Conservation (phyloP, 1,140 invertebrate genomes). For the Bombus turneri region DNA sequence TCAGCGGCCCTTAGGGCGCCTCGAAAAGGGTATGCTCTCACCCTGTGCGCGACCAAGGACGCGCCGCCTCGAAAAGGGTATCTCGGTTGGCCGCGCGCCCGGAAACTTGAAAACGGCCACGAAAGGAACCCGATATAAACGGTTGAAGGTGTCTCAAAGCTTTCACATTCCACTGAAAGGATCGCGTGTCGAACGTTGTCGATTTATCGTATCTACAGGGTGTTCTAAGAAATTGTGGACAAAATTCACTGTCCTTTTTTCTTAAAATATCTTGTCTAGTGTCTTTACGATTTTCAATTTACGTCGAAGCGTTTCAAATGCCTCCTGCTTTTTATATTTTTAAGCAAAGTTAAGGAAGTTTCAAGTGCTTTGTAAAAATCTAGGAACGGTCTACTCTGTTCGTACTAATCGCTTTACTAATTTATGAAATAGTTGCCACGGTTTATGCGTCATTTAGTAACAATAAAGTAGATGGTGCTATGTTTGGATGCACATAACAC, state of each 20-base stretch:
- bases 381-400: too few relatives aligned
- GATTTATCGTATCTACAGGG: background rate
- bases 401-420: too few relatives aligned
- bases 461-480: too few relatives aligned
- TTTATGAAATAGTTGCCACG: too few relatives aligned
- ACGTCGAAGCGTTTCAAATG: too few relatives aligned
- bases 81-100: conserved; percentile 64
- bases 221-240: background rate
- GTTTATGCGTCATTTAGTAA: too few relatives aligned
- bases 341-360: too few relatives aligned
- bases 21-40: conserved; percentile 45
- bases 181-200: background rate
- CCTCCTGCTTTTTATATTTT: too few relatives aligned
- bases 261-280: too few relatives aligned
- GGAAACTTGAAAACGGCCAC: conserved; percentile 60
- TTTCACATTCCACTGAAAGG: conserved; percentile 40
- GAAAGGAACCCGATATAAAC: conserved; percentile 46
- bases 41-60: conserved; percentile 30
- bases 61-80: conserved; percentile 49
- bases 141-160: conserved; percentile 43
- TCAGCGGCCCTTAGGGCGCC: conserved; percentile 38
- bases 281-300: background rate
- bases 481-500: too few relatives aligned
- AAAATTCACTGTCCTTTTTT: too few relatives aligned
- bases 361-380: too few relatives aligned